Base-by-base conservation (phyloP, 2,797 vertebrate genomes). In the Falco biarmicus region DNA sequence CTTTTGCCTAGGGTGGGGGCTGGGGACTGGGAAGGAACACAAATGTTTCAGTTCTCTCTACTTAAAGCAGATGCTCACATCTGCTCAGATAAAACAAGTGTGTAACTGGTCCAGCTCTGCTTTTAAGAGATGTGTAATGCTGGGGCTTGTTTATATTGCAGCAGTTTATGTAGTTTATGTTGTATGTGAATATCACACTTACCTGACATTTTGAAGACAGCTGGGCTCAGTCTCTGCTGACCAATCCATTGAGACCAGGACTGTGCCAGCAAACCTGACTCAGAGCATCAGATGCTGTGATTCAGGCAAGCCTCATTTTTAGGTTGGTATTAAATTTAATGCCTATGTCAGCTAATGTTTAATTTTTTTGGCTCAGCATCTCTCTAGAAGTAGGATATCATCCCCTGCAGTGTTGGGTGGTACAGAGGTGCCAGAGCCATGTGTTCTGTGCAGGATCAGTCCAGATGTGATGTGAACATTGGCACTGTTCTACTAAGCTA, bases 51-150 rank as follows among this genome's bases (percentile, higher is more conserved):
- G 34, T 87, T 97, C 83, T 87, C 34, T 93, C 66, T 86, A 34
- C 90, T 90, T 95, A 75, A 92, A 95, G 93, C 96, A 97, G 95
- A 96, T 97, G 96, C 87, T 97, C 90, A 96, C 96, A 97, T 97
- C 95, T 97, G 95, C 70, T 97, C 76, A 91, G 93, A 96, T 95
- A 95, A 91, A 97, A 93, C 65, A 94, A 96, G 51, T 74, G 64
- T 93, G 81, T 90, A 93, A 85, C 85, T 90, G 75, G 64, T 94
- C 91, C 95, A 96, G 69, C 84, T 68, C 65, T 91, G 84, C 93
- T 93, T 95, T 92, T 93, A 96, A 91, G 91, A 84, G 73, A 91
- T 73, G 69, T 90, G 77, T 92, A 90, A 82, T 85, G 89, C 94
- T 92, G 92, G 66, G 89, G 57, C 61, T 95, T 97, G 89, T 97